Percentiles rank a stretch among this genome's conserved stretches.
These are phyloP conservation scores for Schizotus pectinicornis DNA, from an alignment of 2,888 invertebrate genomes.

Conservation along the genomic window DNA sequence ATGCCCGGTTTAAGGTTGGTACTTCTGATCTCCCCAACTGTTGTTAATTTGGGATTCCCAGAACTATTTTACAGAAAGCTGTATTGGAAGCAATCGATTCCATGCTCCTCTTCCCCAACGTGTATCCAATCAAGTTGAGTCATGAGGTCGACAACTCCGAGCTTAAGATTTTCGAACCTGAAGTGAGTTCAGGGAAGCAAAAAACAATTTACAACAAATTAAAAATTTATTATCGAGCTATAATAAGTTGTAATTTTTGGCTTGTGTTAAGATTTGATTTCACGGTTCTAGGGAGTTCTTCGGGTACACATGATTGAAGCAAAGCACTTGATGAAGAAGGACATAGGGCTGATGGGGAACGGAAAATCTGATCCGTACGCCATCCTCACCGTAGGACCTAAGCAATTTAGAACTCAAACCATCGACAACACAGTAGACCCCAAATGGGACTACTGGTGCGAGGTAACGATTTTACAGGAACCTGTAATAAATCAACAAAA, in stretches of 20 bases:
- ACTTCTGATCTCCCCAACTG: not conserved
- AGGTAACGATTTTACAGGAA: slow-evolving; percentile 67
- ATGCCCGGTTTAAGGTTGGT: slow-evolving; percentile 73
- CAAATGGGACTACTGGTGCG: slow-evolving; percentile 97
- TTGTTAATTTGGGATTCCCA: no score
- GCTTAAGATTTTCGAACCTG: slow-evolving; percentile 87
- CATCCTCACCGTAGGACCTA: slow-evolving; percentile 86
- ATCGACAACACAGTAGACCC: slow-evolving; percentile 94
- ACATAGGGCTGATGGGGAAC: slow-evolving; percentile 85
- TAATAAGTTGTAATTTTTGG: no score
- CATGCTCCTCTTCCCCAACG: slow-evolving; percentile 95
- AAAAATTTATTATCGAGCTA: no score
- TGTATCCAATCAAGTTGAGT: slow-evolving; percentile 85
- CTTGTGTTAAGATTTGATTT: not conserved
- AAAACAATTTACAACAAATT: no score
- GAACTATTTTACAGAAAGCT: slow-evolving; percentile 5
- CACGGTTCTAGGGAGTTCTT: slow-evolving; percentile 77
- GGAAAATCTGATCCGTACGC: slow-evolving; percentile 98
- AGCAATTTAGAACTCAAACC: slow-evolving; percentile 89
- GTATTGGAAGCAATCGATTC: slow-evolving; percentile 50
- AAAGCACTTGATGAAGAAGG: slow-evolving; percentile 93
- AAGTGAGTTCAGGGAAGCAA: no score
- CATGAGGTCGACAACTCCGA: slow-evolving; percentile 79
- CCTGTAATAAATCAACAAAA: not conserved
- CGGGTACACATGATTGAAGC: slow-evolving; percentile 94